Evolutionary conservation across 2,113 vertebrate species (phyloP), one percentile per base, ranked within the genome.

Genomic region (Seriola rivoliana): DNA sequence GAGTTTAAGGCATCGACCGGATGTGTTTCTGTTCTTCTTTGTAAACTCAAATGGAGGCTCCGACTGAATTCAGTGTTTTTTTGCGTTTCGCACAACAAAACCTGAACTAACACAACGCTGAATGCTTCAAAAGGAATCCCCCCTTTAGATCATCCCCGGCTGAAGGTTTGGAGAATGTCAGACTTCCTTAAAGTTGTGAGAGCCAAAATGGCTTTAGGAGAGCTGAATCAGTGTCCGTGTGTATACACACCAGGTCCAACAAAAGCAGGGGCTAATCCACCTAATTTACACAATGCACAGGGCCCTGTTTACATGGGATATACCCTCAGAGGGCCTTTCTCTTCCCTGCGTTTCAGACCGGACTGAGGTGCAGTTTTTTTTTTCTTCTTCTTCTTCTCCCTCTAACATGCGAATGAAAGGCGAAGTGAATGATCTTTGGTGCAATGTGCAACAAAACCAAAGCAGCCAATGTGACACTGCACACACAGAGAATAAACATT

Each of bases 201-300:
- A 75, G 85, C 88, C 83, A 88, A 80, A 93, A 75, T 91, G 89
- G 87, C 87, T 94, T 92, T 90, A 75, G 83, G 82, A 91, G 86
- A 73, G 76, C 63, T 93, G 90, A 94, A 91, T 93, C 90, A 65
- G 91, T 78, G 84, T 86, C 86, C 90, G 86, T 94, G 94, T 94
- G 91, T 93, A 91, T 86, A 89, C 89, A 89, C 89, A 88, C 79
- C 87, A 84, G 72, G 85, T 87, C 75, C 90, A 86, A 91, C 93
- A 94, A 95, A 95, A 92, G 84, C 91, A 60, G 85, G 82, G 86
- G 81, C 87, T 95, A 94, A 95, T 95, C 93, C 95, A 94, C 80
- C 92, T 91, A 86, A 92, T 93, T 91, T 88, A 86, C 91, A 95
- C 95, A 95, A 95, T 92, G 87, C 92, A 86, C 72, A 90, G 89